These are phyloP conservation scores for Columbina picui DNA, from an alignment of 2,113 vertebrate species.

Conservation along the genomic window DNA sequence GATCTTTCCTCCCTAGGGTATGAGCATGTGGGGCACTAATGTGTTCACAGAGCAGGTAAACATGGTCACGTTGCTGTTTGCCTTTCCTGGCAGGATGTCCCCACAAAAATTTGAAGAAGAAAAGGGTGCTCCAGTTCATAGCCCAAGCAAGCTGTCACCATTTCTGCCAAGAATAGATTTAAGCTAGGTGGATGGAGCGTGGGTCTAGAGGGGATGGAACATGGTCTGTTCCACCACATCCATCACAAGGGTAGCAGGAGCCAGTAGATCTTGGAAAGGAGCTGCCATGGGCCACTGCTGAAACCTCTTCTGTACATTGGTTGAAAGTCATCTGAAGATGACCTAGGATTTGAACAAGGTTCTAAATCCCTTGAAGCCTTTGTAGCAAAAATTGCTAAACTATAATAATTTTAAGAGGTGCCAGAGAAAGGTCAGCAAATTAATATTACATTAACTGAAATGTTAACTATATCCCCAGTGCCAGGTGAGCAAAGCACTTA, in stretches of 20 bases:
- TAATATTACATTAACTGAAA: neutral
- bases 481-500: neutral
- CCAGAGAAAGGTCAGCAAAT: conserved; percentile 2
- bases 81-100: neutral
- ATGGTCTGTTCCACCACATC: neutral
- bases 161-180: neutral
- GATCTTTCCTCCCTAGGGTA: neutral
- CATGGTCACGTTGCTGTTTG: accelerated
- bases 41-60: neutral
- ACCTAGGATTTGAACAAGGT: neutral
- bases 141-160: neutral
- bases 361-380: neutral
- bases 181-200: neutral
- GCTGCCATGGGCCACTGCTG: accelerated
- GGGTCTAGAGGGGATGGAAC: neutral
- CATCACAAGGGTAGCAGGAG: neutral
- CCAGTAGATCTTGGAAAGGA: neutral
- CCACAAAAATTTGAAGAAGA: neutral
- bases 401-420: neutral
- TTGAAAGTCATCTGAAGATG: neutral
- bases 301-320: neutral
- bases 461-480: neutral
- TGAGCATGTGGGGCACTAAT: accelerated
- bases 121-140: neutral
- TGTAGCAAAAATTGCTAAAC: neutral